Base-by-base conservation (phyloP, 2,113 vertebrate species). In the Charadrius vociferus region DNA sequence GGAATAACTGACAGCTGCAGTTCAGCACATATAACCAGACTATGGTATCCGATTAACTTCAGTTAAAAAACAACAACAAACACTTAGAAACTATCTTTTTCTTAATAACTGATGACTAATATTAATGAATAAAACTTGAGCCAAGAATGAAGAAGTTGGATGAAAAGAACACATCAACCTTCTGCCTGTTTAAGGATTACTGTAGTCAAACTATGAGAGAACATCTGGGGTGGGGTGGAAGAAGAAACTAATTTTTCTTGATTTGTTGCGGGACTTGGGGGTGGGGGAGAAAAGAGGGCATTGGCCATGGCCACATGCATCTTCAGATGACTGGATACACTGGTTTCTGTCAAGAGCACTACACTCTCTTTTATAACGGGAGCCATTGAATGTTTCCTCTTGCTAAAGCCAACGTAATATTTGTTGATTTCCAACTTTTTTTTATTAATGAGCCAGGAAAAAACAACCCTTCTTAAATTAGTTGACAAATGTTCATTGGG, bases 41-140 rank as follows among this genome's bases (percentile, higher is more conserved):
- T 95, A 19, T 94, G 97, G 95, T 94, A 94, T 96, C 97, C 21
- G 1, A 92, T 98, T 98, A 98, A 98, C 97, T 98, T 98, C 81
- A 98, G 96, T 98, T 97, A 97, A 98, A 98, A 93, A 94, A 53
- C 75, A 92, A 81, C 94, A 95, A 98, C 88, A 97, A 93, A 96
- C 97, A 97, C 97, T 98, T 98, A 98, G 98, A 98, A 98, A 98
- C 98, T 98, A 97, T 97, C 95, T 98, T 98, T 98, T 97, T 98
- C 98, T 98, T 98, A 98, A 98, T 98, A 98, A 98, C 98, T 98
- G 97, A 94, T 98, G 98, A 98, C 98, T 98, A 98, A 98, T 96
- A 97, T 87, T 98, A 97, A 98, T 95, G 96, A 98, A 97, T 98
- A 97, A 98, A 98, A 98, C 98, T 98, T 98, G 98, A 98, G 97